Base-by-base conservation (phyloP, 2,888 invertebrate genomes). In the Drosophila pegasa region DNA sequence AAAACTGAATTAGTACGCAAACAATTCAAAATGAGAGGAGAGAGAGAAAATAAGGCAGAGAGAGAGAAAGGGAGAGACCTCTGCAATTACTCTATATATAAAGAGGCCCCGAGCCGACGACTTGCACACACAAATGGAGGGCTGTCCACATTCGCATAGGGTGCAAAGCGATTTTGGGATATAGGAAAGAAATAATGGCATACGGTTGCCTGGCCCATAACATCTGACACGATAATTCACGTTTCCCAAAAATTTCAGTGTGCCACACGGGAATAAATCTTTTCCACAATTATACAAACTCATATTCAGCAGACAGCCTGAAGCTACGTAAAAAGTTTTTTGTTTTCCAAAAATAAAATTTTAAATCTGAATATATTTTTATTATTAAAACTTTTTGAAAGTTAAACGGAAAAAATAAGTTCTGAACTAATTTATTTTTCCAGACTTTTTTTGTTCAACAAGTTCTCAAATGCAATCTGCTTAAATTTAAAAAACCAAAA, bases 151-250 rank as follows among this genome's bases (percentile, higher is more conserved):
- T 71, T 55, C 52, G 52, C 35, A 47, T 45, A 71, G 71, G 74
- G 74, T 62, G 64, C 64, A 62, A 16, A 29, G 29, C 20, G 20
- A 16, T 40, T 57, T 57, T 47, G 35, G 51, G 22, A 41, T 8
- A 10, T 6, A 3, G 10, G 3, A 6, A 22, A 20, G 20, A 50
- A 86, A 84, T 84, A 72, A 75, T 76, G 75, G 54, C 87, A 87
- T 77, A 82, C 75, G 85, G 84, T 50, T 33, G 52, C 45, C 45
- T 18, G 58, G 57, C 41, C 58, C 51, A 64, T 47, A 65, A 70
- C 84, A 83, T 84, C 83, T 86, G 86, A 85, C 83, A 85, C 78
- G 77, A 80, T 78, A 78, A 76, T 80, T 35, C 59, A 54, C 60
- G 59, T 76, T 31, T n/a, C 48, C 14, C 31, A 14, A 45, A 48